Base-by-base conservation (phyloP, 2,888 invertebrate species). In the Lottia scabra region DNA sequence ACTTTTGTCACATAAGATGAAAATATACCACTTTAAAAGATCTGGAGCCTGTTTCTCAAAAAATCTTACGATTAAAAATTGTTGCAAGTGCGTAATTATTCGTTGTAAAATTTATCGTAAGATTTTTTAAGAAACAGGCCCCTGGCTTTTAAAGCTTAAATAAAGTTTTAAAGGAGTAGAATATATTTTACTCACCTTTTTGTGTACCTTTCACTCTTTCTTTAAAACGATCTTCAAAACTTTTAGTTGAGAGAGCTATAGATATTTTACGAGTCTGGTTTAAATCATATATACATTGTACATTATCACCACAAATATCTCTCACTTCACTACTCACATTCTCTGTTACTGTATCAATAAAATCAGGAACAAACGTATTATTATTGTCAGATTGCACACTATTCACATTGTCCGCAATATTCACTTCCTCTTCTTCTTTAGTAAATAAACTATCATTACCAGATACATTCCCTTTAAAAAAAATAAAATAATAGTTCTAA, bases 271-370 rank as follows among this genome's bases (percentile, higher is more conserved):
- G 75, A 5, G 85, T 86, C 12, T 84, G 78, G 44, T 75, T 70
- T 67, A 75, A 81, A 74, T 86, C 86, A 80, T 81, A 86, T 16
- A 56, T 71, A 65, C 86, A 86, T 65, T 81, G 83, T 12, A 66
- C 62, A 72, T 84, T 84, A 26, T 73, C 75, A 19, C 80, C 80
- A 74, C 85, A 85, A 8, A 83, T 38, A 44, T 77, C 74, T 30
- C 44, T 23, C 8, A 81, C 79, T 15, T 75, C 81, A n/a, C 80
- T 78, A 12, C 19, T 23, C 19, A 56, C 56, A 56, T 19, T 56
- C 23, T 23, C 23, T n/a, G n/a, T 67, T 0, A 67, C 26, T n/a
- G 44, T n/a, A 67, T 67, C 67, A 12, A 67, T 44, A 67, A 44
- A 67, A 46, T 67, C 44, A 67, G 67, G 67, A 15, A 19, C 46